Evolutionary conservation across 1,140 invertebrate species (phyloP).

Genomic region (Lasioglossum baleicum): DNA sequence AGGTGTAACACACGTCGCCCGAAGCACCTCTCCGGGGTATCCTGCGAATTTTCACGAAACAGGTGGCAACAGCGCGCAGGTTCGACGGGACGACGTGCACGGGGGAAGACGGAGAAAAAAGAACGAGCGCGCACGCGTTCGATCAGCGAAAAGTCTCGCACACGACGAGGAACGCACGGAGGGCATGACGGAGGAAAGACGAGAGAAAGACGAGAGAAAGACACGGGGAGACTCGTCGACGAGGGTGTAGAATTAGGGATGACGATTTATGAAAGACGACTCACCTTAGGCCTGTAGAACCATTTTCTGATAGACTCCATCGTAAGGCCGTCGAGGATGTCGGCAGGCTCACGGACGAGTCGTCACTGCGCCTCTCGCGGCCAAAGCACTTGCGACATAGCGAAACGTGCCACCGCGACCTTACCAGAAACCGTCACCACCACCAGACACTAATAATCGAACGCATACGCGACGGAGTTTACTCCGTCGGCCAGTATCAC

Average conservation of each 20-base stretch:
- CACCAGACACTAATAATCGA: conserved; percentile 31
- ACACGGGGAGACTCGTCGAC: neutral
- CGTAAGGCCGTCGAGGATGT: conserved; percentile 53
- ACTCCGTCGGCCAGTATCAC: conserved; percentile 20
- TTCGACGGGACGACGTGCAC: conserved; percentile 6
- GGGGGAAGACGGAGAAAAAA: conserved; percentile 30
- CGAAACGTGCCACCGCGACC: conserved; percentile 37
- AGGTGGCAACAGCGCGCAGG: conserved; percentile 60
- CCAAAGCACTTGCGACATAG: conserved; percentile 62
- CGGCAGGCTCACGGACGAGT: conserved; percentile 46
- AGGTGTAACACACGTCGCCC: conserved; percentile 39
- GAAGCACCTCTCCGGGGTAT: conserved; percentile 25
- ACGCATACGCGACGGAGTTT: conserved; percentile 11
- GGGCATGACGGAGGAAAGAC: neutral
- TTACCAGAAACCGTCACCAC: conserved; percentile 33
- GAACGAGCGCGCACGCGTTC: conserved; percentile 50
- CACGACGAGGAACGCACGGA: neutral
- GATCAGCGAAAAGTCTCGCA: conserved; percentile 30
- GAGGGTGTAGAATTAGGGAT: neutral
- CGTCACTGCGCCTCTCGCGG: conserved; percentile 53
- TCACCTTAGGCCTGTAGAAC: conserved; percentile 95
- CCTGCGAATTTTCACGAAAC: conserved; percentile 59
- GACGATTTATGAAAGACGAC: too few relatives aligned
- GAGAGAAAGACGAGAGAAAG: neutral
- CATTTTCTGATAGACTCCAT: conserved; percentile 95